These are phyloP conservation scores for Vultur gryphus DNA, from an alignment of 2,797 vertebrate species.

Conservation along the genomic window DNA sequence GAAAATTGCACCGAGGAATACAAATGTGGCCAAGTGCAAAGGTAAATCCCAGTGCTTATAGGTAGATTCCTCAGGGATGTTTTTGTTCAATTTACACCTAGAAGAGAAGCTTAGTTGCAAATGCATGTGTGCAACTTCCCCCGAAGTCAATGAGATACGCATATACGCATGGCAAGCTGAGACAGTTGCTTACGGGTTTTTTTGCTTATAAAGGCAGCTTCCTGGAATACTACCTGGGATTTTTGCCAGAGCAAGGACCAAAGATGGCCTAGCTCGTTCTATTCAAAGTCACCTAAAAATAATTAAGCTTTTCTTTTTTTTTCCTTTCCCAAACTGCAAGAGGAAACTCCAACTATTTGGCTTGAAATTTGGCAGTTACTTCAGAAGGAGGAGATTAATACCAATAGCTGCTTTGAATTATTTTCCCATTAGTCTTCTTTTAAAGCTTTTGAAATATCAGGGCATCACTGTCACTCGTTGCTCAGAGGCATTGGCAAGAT, in stretches of 20 bases:
- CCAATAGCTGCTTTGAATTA: conserved; percentile 6
- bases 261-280: background rate
- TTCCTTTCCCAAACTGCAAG: background rate
- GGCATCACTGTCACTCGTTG: background rate
- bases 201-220: background rate
- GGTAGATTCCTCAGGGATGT: conserved; percentile 11
- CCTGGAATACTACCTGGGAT: conserved; percentile 34
- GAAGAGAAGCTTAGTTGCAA: background rate
- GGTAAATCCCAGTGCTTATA: background rate
- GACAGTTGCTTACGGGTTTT: background rate
- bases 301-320: background rate
- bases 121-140: background rate
- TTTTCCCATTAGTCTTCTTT: background rate
- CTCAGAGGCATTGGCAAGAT: background rate
- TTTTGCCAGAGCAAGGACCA: conserved; percentile 20
- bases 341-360: background rate
- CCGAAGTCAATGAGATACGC: background rate
- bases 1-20: background rate
- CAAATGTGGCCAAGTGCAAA: background rate
- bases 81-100: conserved; percentile 20
- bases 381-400: background rate
- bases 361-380: conserved; percentile 7
- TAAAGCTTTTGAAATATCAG: background rate
- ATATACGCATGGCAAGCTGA: background rate
- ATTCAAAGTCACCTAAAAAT: background rate